phyloP scores from a whole-genome alignment of 2,888 invertebrate genomes.

The Acanthopleura granulata region DNA sequence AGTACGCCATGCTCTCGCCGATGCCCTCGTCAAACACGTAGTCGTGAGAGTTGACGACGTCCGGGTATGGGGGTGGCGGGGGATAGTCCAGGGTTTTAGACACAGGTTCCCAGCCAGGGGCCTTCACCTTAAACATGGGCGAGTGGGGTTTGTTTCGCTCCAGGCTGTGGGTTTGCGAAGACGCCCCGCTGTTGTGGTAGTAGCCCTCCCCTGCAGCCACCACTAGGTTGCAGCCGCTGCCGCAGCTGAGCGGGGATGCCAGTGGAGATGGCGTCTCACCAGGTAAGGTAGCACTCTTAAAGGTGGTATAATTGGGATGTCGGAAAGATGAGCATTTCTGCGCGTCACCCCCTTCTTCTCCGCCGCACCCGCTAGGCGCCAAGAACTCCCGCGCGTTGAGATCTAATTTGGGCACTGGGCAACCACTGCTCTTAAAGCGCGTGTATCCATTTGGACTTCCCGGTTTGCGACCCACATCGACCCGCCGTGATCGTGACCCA shows the following conservation, averaged over 20 bases:
- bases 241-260: not conserved
- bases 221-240: not conserved
- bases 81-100: not conserved
- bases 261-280: not conserved
- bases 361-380: not conserved
- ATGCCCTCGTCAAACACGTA: not conserved
- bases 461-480: not conserved
- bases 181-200: not conserved
- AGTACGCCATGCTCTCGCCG: constrained; percentile 35
- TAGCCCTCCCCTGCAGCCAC: not conserved
- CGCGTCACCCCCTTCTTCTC: not conserved
- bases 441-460: not conserved
- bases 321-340: not conserved
- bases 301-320: constrained; percentile 12
- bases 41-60: not conserved
- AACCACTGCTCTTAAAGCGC: not conserved
- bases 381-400: not conserved
- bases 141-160: constrained; percentile 11
- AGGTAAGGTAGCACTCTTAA: constrained; percentile 3
- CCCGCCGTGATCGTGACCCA: not conserved
- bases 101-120: constrained; percentile 6
- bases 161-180: not conserved
- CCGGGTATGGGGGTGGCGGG: not conserved
- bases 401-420: not conserved
- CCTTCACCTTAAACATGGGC: constrained; percentile 14